Percentiles rank a stretch among this genome's conserved stretches.
Evolutionary conservation across 2,113 vertebrate species (phyloP).

Genomic region (Apodemus sylvaticus): DNA sequence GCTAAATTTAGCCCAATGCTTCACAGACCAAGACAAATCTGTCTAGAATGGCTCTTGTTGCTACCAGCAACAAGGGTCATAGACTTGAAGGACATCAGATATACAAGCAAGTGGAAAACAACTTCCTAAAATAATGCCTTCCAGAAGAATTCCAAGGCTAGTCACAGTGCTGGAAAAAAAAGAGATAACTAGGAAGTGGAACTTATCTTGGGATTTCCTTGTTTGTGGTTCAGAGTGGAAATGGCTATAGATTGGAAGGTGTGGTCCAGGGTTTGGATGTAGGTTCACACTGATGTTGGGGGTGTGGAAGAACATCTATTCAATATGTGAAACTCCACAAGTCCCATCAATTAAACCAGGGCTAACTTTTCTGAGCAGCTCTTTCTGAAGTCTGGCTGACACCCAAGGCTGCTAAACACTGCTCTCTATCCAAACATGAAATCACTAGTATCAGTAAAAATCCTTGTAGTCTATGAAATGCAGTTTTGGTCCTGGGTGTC

Average conservation of each 20-base stretch:
- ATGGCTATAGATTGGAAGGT: background rate
- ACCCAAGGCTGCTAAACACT: background rate
- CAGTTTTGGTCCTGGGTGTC: too few species aligned
- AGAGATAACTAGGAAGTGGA: background rate
- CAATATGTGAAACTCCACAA: background rate
- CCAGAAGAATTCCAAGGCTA: slow-evolving; percentile 44
- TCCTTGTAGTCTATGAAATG: background rate
- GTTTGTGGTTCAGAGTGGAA: slow-evolving; percentile 29
- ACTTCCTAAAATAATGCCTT: slow-evolving; percentile 51
- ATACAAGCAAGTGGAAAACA: slow-evolving; percentile 67
- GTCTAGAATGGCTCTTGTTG: slow-evolving; percentile 54
- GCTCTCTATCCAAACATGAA: background rate
- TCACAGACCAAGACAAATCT: slow-evolving; percentile 63
- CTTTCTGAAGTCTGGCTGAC: background rate
- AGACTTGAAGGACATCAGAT: slow-evolving; percentile 69
- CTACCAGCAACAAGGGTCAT: slow-evolving; percentile 58
- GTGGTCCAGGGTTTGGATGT: slow-evolving; percentile 7
- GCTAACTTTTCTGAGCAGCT: background rate
- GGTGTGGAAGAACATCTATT: background rate
- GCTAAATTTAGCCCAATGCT: slow-evolving; percentile 67
- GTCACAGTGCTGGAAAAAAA: background rate
- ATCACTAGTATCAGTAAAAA: slow-evolving; percentile 14
- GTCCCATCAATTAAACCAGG: background rate
- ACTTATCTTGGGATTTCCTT: slow-evolving; percentile 56
- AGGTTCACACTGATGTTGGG: background rate